Percentiles rank a stretch among this genome's conserved stretches.
phyloP scores from a whole-genome alignment of 2,888 invertebrate species.

The Drosophila merina region DNA sequence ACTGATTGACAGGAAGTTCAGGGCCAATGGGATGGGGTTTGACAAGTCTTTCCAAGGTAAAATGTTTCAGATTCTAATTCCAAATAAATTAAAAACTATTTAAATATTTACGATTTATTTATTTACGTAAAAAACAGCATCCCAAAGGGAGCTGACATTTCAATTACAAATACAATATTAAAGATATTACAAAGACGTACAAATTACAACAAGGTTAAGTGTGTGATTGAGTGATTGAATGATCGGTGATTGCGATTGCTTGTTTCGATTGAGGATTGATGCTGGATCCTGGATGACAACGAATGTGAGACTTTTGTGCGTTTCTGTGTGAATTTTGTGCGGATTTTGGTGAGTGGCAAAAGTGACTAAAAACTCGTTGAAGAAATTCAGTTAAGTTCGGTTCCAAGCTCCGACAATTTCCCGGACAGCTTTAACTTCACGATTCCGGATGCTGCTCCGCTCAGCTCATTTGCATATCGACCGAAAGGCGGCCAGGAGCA shows the following conservation, averaged over 20 bases:
- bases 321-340: constrained; percentile 27
- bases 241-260: constrained; percentile 37
- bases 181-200: constrained; percentile 63
- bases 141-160: constrained; percentile 16
- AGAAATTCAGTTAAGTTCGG: constrained; percentile 41
- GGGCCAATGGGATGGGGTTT: background rate
- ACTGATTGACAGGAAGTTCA: background rate
- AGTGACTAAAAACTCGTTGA: constrained; percentile 46
- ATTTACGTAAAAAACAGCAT: constrained; percentile 31
- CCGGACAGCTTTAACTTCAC: constrained; percentile 14
- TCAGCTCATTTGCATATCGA: constrained; percentile 65
- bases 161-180: constrained; percentile 66
- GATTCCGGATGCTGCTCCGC: background rate
- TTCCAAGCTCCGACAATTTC: constrained; percentile 14
- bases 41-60: too few species aligned
- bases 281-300: constrained; percentile 27
- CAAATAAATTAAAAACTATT: constrained; percentile 30
- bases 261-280: constrained; percentile 32
- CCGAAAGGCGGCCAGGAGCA: constrained; percentile 57
- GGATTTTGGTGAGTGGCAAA: constrained; percentile 27
- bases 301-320: constrained; percentile 27
- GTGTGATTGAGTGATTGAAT: constrained; percentile 32
- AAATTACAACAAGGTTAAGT: constrained; percentile 52
- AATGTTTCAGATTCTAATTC: too few species aligned
- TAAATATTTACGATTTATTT: constrained; percentile 60